These are phyloP conservation scores for Scaptodrosophila latifasciaeformis DNA, from an alignment of 2,888 invertebrate species.

Conservation along the genomic window DNA sequence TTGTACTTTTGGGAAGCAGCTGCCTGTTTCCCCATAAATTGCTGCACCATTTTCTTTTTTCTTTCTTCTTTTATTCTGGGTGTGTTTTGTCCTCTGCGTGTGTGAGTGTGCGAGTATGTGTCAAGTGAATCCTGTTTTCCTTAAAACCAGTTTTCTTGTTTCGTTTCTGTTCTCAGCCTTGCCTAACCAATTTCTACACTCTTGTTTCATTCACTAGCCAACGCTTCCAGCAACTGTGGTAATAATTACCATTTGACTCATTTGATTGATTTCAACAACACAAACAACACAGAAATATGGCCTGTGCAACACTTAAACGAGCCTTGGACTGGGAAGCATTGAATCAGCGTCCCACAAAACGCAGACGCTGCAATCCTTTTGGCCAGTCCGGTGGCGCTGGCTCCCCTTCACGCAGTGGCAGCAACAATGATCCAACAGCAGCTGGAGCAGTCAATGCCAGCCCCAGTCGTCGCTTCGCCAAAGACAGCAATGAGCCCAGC, in stretches of 20 bases:
- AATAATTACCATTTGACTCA: slow-evolving; percentile 5
- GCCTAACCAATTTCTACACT: slow-evolving; percentile 18
- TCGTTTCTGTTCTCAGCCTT: slow-evolving; percentile 1
- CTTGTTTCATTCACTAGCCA: slow-evolving; percentile 10
- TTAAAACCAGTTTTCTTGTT: slow-evolving; percentile 54
- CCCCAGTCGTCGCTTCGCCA: slow-evolving; percentile 73
- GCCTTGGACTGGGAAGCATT: slow-evolving; percentile 96
- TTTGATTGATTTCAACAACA: slow-evolving; percentile 7
- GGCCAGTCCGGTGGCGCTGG: slow-evolving; percentile 77
- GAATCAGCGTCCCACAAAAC: slow-evolving; percentile 89
- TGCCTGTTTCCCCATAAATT: slow-evolving; percentile 48
- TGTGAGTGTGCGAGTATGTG: slow-evolving; percentile 24
- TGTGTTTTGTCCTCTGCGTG: slow-evolving; percentile 4
- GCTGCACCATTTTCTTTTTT: slow-evolving; percentile 62
- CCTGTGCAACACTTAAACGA: slow-evolving; percentile 97
- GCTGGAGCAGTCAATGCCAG: slow-evolving; percentile 46
- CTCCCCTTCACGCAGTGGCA: slow-evolving; percentile 55
- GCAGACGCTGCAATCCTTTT: slow-evolving; percentile 93
- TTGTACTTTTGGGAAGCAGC: slow-evolving; percentile 28
- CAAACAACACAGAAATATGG: slow-evolving; percentile 79
- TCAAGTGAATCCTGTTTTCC: slow-evolving; percentile 68
- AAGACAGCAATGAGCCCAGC: slow-evolving; percentile 79
- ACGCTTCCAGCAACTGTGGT: slow-evolving; percentile 12
- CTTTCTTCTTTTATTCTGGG: slow-evolving; percentile 7
- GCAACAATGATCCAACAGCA: slow-evolving; percentile 22